These are phyloP conservation scores for Leucoraja ocellata DNA, from an alignment of 2,797 vertebrate genomes.

Conservation along the genomic window DNA sequence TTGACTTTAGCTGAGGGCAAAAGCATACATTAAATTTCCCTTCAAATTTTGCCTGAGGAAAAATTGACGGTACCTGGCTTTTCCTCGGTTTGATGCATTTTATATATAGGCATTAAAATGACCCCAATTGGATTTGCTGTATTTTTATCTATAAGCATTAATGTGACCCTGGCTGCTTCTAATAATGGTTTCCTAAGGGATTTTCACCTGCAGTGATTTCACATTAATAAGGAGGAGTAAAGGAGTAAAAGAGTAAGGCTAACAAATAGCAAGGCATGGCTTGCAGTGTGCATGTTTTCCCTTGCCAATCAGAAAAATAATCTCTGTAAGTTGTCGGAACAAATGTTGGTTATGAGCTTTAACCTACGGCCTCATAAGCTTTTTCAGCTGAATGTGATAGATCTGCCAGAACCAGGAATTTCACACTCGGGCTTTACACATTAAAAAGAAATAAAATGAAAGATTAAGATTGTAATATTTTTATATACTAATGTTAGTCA, in stretches of 20 bases:
- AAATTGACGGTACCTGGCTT: not conserved
- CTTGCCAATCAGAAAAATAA: slow-evolving; percentile 27
- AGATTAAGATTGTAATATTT: not conserved
- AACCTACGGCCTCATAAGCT: not conserved
- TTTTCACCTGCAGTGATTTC: slow-evolving; percentile 28
- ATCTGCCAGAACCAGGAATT: not conserved
- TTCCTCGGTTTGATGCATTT: not conserved
- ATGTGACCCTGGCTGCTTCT: not conserved
- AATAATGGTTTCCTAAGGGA: not conserved
- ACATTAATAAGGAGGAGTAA: not conserved
- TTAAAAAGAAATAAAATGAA: not conserved
- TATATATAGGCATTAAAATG: slow-evolving; percentile 16
- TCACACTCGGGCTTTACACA: not conserved
- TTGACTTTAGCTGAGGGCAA: not conserved
- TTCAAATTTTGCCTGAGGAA: slow-evolving; percentile 7
- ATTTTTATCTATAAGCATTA: not conserved
- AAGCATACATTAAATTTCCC: not conserved
- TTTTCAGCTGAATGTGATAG: not conserved
- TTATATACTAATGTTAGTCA: too few relatives aligned
- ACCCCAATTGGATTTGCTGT: not conserved
- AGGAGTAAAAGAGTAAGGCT: not conserved
- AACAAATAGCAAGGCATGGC: slow-evolving; percentile 1
- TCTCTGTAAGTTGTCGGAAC: slow-evolving; percentile 18
- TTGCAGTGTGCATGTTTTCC: not conserved
- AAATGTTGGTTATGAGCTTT: not conserved